Evolutionary conservation across 2,797 vertebrate species (phyloP).

Genomic region (Pipistrellus nathusii): DNA sequence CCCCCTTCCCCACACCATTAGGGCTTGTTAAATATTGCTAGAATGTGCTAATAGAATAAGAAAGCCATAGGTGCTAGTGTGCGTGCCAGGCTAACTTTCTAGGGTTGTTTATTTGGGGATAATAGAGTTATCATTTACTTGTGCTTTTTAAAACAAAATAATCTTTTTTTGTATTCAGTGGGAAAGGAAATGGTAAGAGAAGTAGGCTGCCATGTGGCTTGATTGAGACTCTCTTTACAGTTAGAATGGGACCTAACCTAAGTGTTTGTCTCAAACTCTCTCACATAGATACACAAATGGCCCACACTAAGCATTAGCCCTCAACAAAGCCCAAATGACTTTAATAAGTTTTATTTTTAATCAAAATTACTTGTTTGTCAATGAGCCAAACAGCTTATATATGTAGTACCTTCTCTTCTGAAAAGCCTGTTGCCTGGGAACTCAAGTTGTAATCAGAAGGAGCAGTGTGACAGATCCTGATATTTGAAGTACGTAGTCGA

Average conservation of each 20-base stretch:
- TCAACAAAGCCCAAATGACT: not conserved
- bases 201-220: not conserved
- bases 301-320: not conserved
- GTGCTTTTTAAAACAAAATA: not conserved
- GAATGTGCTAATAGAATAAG: not conserved
- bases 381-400: not conserved
- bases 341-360: conserved; percentile 16
- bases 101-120: not conserved
- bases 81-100: not conserved
- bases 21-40: conserved; percentile 13
- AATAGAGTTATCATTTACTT: not conserved
- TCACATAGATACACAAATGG: not conserved
- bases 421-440: not conserved
- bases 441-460: not conserved
- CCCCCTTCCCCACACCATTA: not conserved
- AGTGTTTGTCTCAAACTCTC: not conserved
- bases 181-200: not conserved
- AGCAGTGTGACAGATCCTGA: not conserved
- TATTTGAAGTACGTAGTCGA: not conserved
- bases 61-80: not conserved
- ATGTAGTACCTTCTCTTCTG: not conserved
- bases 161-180: not conserved
- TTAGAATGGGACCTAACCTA: not conserved
- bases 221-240: not conserved
- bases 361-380: not conserved